A percentile compares a stretch with the other conserved stretches of the same genome.
Conservation (phyloP, 2,888 invertebrate species). For the Drosophila tanythrix region DNA sequence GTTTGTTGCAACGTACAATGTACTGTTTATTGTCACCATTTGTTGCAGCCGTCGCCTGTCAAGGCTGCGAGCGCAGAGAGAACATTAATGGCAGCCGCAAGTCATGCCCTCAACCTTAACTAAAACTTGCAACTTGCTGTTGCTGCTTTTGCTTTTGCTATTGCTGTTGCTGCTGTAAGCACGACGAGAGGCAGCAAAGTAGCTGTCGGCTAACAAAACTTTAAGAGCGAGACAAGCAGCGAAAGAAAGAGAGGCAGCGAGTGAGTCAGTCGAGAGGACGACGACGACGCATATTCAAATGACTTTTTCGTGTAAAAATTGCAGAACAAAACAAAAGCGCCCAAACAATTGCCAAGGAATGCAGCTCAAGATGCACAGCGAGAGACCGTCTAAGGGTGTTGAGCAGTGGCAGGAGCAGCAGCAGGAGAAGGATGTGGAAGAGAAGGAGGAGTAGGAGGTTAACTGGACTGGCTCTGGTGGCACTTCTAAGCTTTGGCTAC, state of each 20-base stretch:
- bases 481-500: slow-evolving; percentile 68
- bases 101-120: slow-evolving; percentile 77
- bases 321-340: slow-evolving; percentile 73
- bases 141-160: slow-evolving; percentile 1
- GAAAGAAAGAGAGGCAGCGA: not conserved
- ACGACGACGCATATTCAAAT: slow-evolving; percentile 75
- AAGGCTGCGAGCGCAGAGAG: slow-evolving; percentile 47
- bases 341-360: slow-evolving; percentile 76
- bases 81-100: slow-evolving; percentile 72
- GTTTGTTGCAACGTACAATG: slow-evolving; percentile 52
- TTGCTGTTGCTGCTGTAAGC: not conserved
- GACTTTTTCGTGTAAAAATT: slow-evolving; percentile 81
- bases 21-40: slow-evolving; percentile 65
- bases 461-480: slow-evolving; percentile 22
- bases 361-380: slow-evolving; percentile 65
- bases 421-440: not conserved
- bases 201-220: slow-evolving; percentile 79
- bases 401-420: not conserved
- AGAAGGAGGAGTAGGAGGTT: not conserved
- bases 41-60: slow-evolving; percentile 62
- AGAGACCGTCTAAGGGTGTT: not conserved
- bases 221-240: slow-evolving; percentile 42
- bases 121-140: slow-evolving; percentile 37
- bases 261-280: slow-evolving; percentile 2
- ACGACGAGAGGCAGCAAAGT: slow-evolving; percentile 52